Conservation (phyloP, 1,140 invertebrate species). For the Maconellicoccus hirsutus region DNA sequence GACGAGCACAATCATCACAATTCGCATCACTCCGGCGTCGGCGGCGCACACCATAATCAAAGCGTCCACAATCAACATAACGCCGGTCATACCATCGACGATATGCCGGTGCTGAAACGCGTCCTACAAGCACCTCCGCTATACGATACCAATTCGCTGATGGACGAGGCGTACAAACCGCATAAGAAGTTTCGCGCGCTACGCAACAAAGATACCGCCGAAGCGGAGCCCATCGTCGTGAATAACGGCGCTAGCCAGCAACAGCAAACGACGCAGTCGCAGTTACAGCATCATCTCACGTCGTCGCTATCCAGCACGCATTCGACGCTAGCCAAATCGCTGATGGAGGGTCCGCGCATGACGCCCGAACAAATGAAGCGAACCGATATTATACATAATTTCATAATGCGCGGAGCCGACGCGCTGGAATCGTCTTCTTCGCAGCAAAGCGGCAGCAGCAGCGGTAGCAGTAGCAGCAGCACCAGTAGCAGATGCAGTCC, state of each 20-base stretch:
- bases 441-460: constrained; percentile 24
- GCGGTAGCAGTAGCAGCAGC: constrained; percentile 25
- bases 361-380: constrained; percentile 78
- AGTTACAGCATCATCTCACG: constrained; percentile 39
- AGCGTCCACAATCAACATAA: background rate
- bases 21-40: constrained; percentile 24
- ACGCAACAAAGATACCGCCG: constrained; percentile 61
- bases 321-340: constrained; percentile 69
- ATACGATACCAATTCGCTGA: constrained; percentile 74
- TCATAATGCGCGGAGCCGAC: constrained; percentile 62
- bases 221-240: constrained; percentile 50
- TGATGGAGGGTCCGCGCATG: constrained; percentile 79
- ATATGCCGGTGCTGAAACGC: constrained; percentile 85
- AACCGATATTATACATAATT: constrained; percentile 78
- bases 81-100: constrained; percentile 51
- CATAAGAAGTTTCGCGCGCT: constrained; percentile 86
- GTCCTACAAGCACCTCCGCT: constrained; percentile 82
- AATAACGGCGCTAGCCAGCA: constrained; percentile 29
- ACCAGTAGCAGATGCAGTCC: constrained; percentile 25
- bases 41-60: constrained; percentile 4
- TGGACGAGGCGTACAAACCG: constrained; percentile 89
- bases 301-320: constrained; percentile 64
- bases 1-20: constrained; percentile 43
- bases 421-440: constrained; percentile 1
- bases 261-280: constrained; percentile 36